Evolutionary conservation across 2,888 invertebrate genomes (phyloP).

Genomic region (Chrysodeixis includens): DNA sequence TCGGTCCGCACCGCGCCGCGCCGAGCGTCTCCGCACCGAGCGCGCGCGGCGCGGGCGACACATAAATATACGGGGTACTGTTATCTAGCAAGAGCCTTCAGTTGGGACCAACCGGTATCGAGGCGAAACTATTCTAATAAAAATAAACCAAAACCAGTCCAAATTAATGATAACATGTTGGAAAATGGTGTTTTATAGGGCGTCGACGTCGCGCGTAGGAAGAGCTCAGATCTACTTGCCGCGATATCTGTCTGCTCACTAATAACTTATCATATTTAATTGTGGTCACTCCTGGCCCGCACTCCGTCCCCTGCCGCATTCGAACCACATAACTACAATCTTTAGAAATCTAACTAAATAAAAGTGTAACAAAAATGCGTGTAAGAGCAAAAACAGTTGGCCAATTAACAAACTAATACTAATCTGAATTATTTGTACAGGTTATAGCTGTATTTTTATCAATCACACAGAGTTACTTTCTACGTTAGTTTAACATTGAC

Average conservation of each 20-base stretch:
- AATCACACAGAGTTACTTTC: constrained; percentile 29
- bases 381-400: constrained; percentile 9
- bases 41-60: constrained; percentile 64
- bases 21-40: background rate
- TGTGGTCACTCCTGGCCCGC: constrained; percentile 22
- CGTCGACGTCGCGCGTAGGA: constrained; percentile 58
- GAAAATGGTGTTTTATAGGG: constrained; percentile 65
- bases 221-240: constrained; percentile 45
- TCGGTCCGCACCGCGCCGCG: constrained; percentile 14
- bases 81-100: constrained; percentile 83
- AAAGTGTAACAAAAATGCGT: constrained; percentile 14
- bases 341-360: constrained; percentile 18
- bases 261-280: constrained; percentile 53
- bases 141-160: constrained; percentile 85
- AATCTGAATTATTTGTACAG: constrained; percentile 15
- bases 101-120: constrained; percentile 81
- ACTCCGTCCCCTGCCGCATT: background rate
- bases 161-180: constrained; percentile 75
- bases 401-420: constrained; percentile 25
- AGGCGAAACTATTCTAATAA: constrained; percentile 87
- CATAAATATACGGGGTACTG: constrained; percentile 86
- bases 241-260: constrained; percentile 47
- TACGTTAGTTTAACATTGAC: constrained; percentile 9
- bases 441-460: constrained; percentile 2
- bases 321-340: constrained; percentile 18